Evolutionary conservation across 2,113 vertebrate genomes (phyloP), one percentile per base, ranked within the genome.

Genomic region (Puffinus mauretanicus): DNA sequence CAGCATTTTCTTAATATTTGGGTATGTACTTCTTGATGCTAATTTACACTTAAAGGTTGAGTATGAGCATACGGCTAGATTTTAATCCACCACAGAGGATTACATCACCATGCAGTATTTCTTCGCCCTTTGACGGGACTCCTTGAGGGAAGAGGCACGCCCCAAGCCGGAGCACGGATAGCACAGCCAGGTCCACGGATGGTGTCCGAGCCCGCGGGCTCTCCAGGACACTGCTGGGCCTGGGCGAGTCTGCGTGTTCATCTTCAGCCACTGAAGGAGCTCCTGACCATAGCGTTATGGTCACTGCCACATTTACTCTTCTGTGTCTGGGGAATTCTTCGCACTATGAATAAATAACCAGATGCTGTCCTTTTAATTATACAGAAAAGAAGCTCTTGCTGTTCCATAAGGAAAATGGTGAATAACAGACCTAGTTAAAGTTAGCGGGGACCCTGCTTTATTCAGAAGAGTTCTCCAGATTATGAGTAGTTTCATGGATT

Each of bases 401-500:
- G 47, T 44, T 75, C 52, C 3, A 0, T 51, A 26, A 29, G 21
- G 17, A 22, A 61, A 57, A 22, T 6, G n/a, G 32, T 25, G 57
- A 46, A 19, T 13, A 62, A 51, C 2, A 60, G 40, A 42, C 26
- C 27, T 12, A 8, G 30, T 7, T 17, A 9, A 10, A 30, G 49
- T 6, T 13, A 42, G 10, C 1, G 2, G 27, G 21, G 44, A 9
- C 42, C 22, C 58, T 11, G 27, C 47, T 22, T 13, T 21, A 0
- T 51, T 26, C 72, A 2, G 60, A 24, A 8, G 27, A 55, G 61
- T 25, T 54, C 65, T 38, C 46, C 60, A 25, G 22, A 7, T 34
- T 25, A 9, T 0, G 1, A 15, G 22, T 0, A 10, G 8, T 8
- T 27, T 10, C 16, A 1, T 2, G 67, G 55, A 6, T 42, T 27